A percentile compares a stretch with the other conserved stretches of the same genome.
Conservation (phyloP, 2,888 invertebrate genomes). For the Drosophila dives region DNA sequence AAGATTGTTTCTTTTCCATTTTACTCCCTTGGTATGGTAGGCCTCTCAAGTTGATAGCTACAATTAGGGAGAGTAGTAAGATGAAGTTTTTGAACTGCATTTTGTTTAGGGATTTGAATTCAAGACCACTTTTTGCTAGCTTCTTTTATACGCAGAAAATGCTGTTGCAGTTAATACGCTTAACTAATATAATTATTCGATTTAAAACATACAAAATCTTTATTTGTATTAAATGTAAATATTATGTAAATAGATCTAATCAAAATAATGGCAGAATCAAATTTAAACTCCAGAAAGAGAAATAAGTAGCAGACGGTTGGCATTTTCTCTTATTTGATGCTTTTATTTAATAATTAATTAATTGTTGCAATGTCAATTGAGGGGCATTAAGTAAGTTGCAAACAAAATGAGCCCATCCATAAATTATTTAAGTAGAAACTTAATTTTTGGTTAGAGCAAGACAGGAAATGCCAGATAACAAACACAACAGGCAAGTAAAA, state of each 20-base stretch:
- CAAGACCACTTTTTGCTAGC: not conserved
- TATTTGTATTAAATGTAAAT: not conserved
- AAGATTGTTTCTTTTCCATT: no score
- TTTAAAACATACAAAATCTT: not conserved
- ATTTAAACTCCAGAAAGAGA: not conserved
- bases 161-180: not conserved
- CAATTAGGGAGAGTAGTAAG: not conserved
- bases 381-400: conserved; percentile 26
- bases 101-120: not conserved
- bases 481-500: conserved; percentile 6
- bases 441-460: conserved; percentile 57
- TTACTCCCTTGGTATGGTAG: no score
- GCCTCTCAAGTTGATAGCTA: no score
- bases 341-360: conserved; percentile 58
- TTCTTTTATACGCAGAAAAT: not conserved
- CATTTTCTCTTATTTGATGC: conserved; percentile 28
- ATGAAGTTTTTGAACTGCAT: not conserved
- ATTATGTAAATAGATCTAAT: not conserved
- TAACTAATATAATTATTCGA: not conserved
- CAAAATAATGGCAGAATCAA: no score
- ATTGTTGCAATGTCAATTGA: conserved; percentile 47
- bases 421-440: conserved; percentile 68
- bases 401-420: conserved; percentile 56
- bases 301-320: conserved; percentile 2
- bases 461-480: conserved; percentile 51